A percentile compares a stretch with the other conserved stretches of the same genome.
phyloP scores from a whole-genome alignment of 2,113 vertebrate genomes.

The Amblyopsis rosae region DNA sequence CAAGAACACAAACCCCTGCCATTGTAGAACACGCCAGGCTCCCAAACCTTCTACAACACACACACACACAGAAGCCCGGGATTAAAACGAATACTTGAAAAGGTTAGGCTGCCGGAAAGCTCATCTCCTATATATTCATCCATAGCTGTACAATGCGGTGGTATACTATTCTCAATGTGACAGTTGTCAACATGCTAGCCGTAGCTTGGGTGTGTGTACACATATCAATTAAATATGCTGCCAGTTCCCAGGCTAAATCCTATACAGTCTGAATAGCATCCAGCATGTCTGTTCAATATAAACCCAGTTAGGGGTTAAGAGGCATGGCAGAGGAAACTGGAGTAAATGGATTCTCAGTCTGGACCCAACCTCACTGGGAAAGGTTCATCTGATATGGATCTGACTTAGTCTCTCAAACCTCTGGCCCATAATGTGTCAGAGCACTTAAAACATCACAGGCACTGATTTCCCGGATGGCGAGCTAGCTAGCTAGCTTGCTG shows the following conservation, averaged over 20 bases:
- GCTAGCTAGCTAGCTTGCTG: slow-evolving; percentile 14
- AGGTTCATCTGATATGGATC: slow-evolving; percentile 58
- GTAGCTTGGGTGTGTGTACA: too few relatives aligned
- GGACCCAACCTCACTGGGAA: slow-evolving; percentile 32
- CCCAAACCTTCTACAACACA: not conserved
- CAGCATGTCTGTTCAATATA: slow-evolving; percentile 54
- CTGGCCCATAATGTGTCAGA: slow-evolving; percentile 33
- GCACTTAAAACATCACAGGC: slow-evolving; percentile 50
- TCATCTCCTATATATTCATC: not conserved
- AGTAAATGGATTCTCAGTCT: slow-evolving; percentile 58
- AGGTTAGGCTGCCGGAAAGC: slow-evolving; percentile 24
- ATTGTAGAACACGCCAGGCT: slow-evolving; percentile 10
- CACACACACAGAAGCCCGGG: slow-evolving; percentile 6
- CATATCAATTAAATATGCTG: slow-evolving; percentile 8
- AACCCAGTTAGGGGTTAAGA: slow-evolving; percentile 53
- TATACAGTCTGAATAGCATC: slow-evolving; percentile 14
- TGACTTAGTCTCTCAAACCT: slow-evolving; percentile 52
- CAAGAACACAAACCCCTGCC: slow-evolving; percentile 7
- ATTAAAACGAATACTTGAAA: slow-evolving; percentile 35
- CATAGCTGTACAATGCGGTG: not conserved
- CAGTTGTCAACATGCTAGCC: too few relatives aligned
- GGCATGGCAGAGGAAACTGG: slow-evolving; percentile 12
- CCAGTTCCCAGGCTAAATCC: slow-evolving; percentile 8
- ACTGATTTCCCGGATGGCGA: not conserved
- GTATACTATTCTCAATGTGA: not conserved